Base-by-base conservation (phyloP, 1,140 invertebrate genomes). In the Neodiprion virginianus region DNA sequence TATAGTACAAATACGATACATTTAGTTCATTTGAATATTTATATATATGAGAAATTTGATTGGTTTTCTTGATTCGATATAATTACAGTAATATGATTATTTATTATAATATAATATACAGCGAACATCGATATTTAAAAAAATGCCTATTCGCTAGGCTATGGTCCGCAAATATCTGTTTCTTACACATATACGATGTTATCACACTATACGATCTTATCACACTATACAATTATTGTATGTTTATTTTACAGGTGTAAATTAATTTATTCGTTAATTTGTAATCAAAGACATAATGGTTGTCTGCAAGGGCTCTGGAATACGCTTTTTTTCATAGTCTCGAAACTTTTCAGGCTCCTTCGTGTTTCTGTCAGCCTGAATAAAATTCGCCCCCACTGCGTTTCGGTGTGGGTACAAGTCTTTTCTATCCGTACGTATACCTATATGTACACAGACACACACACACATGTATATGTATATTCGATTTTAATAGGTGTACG, bases 81-180 rank as follows among this genome's bases (percentile, higher is more conserved):
- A 14, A 72, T 71, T 71, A 71, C 69, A 40, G 28, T 61, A 17
- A 61, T 61, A 61, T 61, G 11, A 61, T 61, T 3, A 40, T 40
- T 40, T 4, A 40, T 5, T 40, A 40, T 40, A 40, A 3, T 8
- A 61, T 61, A 61, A 72, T 72, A 50, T 72, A 72, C 71, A 78
- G 67, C 77, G 77, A 81, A 81, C 80, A 78, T 80, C 76, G 73
- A 81, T 79, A 73, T 74, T 67, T 79, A 78, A 75, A 80, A 80
- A 75, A 80, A 14, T 77, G 79, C 79, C 77, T 76, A 79, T 81
- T 23, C 76, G 78, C 66, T 80, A 81, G 80, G 80, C 80, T 81
- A 75, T 80, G 79, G 79, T 80, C 79, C 79, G 77, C 79, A 78
- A 73, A 72, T 72, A 72, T 53, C 50, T 50, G 67, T 69, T 21